phyloP scores from a whole-genome alignment of 2,113 vertebrate species.

The Plecotus auritus region DNA sequence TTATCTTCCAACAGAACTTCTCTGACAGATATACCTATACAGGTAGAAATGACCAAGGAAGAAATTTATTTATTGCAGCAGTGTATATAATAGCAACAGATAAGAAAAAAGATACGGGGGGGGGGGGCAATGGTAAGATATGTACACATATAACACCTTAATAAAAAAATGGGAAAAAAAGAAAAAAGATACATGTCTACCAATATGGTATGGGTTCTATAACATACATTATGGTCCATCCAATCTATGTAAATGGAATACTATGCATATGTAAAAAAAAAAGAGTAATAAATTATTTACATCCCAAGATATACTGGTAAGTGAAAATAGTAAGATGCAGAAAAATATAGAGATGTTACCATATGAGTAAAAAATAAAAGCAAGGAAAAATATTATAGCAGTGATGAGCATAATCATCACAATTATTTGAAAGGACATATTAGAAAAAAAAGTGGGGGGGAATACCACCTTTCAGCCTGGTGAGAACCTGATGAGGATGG shows the following conservation, averaged over 20 bases:
- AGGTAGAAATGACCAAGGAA: conserved; percentile 4
- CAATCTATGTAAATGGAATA: not conserved
- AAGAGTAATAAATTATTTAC: not conserved
- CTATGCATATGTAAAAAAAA: not conserved
- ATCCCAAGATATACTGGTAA: not conserved
- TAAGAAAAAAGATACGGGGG: not conserved
- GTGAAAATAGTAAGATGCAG: not conserved
- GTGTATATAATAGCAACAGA: not conserved
- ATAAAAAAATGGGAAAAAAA: too few relatives aligned
- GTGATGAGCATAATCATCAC: not conserved
- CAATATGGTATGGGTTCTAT: not conserved
- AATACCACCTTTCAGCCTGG: not conserved
- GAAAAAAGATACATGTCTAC: not conserved
- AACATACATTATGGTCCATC: not conserved
- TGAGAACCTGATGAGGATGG: not conserved
- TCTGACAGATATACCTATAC: not conserved
- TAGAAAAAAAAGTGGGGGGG: not conserved
- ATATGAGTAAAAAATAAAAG: not conserved
- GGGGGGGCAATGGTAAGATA: too few relatives aligned
- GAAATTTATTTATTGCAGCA: not conserved
- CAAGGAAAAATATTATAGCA: not conserved
- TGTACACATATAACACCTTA: too few relatives aligned
- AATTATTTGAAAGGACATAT: not conserved
- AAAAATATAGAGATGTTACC: not conserved
- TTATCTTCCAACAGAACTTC: conserved; percentile 3